Evolutionary conservation across 53 echinoderm and acorn worm genomes (phyloP), one percentile per base, ranked within the genome.

Genomic region (Stichopus horrens): DNA sequence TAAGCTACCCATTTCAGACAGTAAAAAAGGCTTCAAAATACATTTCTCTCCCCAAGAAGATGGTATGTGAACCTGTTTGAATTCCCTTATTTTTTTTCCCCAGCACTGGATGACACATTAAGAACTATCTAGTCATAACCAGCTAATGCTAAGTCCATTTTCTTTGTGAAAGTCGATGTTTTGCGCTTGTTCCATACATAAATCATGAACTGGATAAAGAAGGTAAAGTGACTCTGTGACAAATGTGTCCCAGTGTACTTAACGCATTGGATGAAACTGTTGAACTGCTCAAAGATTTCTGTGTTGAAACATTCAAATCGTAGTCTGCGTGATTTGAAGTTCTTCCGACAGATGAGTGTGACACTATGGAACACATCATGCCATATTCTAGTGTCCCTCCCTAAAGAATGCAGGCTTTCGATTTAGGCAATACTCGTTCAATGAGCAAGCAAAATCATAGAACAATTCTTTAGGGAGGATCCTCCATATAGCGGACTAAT

Each of bases 351-450:
- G 8, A 54, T 14, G 20, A 55, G 80, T 10, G 80, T 80, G 57
- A 80, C 80, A 6, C 80, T 55, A 54, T 80, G 80, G 20, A 80
- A 80, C 53, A 80, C 80, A 54, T 80, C 80, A 80, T 80, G 80
- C 57, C 80, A 80, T 55, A 80, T 80, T 55, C 80, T 53, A 55
- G 80, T 80, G 11, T 80, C 53, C 80, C 13, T 80, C 53, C 80
- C 13, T 20, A 80, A 80, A 80, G 55, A 80, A 80, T 52, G 14
- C 5, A 54, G 80, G 53, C 80, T 55, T 7, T 53, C 80, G 80
- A 55, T 80, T 55, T 54, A 80, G 80, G 80, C 80, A 80, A 55
- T 80, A 80, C 55, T 80, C 80, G 16, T 55, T 80, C 10, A 80
- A 53, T 14, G 80, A 53, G 20, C 80, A 80, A 53, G 76, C 76